Evolutionary conservation across 2,113 vertebrate genomes (phyloP), one percentile per base, ranked within the genome.

Genomic region (Axis porcinus): DNA sequence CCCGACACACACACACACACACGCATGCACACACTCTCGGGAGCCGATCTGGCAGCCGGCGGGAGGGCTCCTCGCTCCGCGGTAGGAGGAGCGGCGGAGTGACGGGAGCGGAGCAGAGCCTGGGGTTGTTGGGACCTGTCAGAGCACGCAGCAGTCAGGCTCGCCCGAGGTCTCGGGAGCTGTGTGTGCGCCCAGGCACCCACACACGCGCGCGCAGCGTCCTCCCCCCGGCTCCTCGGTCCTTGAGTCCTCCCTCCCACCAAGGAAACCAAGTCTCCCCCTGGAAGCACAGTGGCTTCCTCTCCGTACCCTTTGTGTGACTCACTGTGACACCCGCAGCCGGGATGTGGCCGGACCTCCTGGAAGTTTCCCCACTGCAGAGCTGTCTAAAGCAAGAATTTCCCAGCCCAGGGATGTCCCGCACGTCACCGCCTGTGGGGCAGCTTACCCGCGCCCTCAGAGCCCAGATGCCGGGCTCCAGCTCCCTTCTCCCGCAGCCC

Each of bases 81-180:
- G 3, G 50, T 21, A 2, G 33, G 47, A 36, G 89, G 70, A 43
- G 21, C 9, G 11, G 93, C 92, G 86, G 94, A 97, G 94, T 79
- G 97, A 96, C 96, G 57, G 54, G 74, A 86, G 91, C 94, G 47
- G 17, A 40, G 89, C 28, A 14, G 30, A 54, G 79, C 79, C 45
- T 10, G 11, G 87, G 87, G 85, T 36, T 55, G 97, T 58, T 25
- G 81, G 87, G 62, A 97, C 98, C 98, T 98, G 98, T 97, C 97
- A 92, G 95, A 85, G 95, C 98, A 94, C 90, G 98, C 91, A 4
- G 89, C 67, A 50, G 89, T 23, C 85, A 8, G 76, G 97, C 74
- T 64, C 36, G 89, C 74, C 54, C 25, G 2, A 12, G 76, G 93
- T 27, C 64, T 13, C 52, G 0, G 30, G 14, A 43, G 33, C 60